These are phyloP conservation scores for Drosophila lowei DNA, from an alignment of 1,140 invertebrate genomes.

Conservation along the genomic window DNA sequence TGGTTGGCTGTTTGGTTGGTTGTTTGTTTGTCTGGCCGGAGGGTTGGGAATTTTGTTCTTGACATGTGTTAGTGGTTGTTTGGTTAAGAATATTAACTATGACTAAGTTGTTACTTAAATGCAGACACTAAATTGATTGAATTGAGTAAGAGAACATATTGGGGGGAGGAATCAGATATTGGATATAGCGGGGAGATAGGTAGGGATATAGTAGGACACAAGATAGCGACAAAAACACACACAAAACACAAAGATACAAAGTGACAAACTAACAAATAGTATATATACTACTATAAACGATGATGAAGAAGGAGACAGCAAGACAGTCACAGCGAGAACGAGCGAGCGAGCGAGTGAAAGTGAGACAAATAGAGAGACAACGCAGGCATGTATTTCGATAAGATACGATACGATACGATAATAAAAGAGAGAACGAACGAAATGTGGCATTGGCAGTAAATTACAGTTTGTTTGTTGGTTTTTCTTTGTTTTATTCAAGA, in stretches of 20 bases:
- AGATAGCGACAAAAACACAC: too few relatives aligned
- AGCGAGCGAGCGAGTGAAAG: slow-evolving; percentile 2
- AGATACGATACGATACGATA: slow-evolving; percentile 23
- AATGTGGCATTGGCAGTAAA: slow-evolving; percentile 46
- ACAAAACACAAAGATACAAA: slow-evolving; percentile 5
- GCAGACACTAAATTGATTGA: slow-evolving; percentile 47
- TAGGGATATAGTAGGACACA: too few relatives aligned
- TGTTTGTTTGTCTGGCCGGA: slow-evolving; percentile 25
- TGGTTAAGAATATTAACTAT: slow-evolving; percentile 39
- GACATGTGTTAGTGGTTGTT: slow-evolving; percentile 36
- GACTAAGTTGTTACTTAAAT: slow-evolving; percentile 56
- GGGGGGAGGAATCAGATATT: slow-evolving; percentile 13
- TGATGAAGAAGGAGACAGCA: slow-evolving; percentile 6
- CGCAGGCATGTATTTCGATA: neutral
- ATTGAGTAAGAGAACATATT: slow-evolving; percentile 23
- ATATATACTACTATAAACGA: neutral
- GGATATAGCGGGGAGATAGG: neutral
- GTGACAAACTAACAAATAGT: slow-evolving; percentile 11
- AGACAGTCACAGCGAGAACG: slow-evolving; percentile 34
- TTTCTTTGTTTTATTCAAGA: slow-evolving; percentile 58
- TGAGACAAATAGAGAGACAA: slow-evolving; percentile 20
- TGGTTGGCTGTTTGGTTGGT: neutral
- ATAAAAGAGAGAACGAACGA: slow-evolving; percentile 32
- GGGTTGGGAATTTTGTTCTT: slow-evolving; percentile 12
- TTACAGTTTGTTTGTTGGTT: slow-evolving; percentile 52